Percentiles rank a stretch among this genome's conserved stretches.
phyloP scores from a whole-genome alignment of 2,797 vertebrate species.

The Hyperoplus lanceolatus region DNA sequence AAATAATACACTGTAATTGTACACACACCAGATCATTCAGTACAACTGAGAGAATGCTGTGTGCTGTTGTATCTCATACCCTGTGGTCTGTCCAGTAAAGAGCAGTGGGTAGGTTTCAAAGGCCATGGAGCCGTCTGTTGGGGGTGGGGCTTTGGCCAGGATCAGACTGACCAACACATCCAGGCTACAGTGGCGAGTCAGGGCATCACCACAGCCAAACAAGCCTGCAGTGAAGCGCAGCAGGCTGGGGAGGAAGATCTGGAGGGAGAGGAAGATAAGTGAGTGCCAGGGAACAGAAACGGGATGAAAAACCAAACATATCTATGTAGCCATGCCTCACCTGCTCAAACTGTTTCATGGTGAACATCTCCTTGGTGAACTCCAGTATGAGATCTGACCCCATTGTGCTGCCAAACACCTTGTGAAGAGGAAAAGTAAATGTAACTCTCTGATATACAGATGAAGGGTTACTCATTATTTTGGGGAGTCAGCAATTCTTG shows the following conservation, averaged over 20 bases:
- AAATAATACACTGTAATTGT: neutral
- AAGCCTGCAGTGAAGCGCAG: slow-evolving; percentile 87
- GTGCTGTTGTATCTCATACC: slow-evolving; percentile 78
- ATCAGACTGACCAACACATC: slow-evolving; percentile 91
- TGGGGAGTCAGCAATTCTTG: too few species aligned
- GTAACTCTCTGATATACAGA: neutral
- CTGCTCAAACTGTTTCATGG: slow-evolving; percentile 95
- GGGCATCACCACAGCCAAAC: slow-evolving; percentile 79
- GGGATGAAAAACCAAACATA: neutral
- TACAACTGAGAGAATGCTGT: neutral
- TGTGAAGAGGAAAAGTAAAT: slow-evolving; percentile 6
- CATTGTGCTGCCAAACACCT: slow-evolving; percentile 90
- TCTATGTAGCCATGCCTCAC: slow-evolving; percentile 70
- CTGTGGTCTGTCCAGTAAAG: slow-evolving; percentile 84
- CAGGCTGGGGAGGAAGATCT: slow-evolving; percentile 93
- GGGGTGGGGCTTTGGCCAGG: slow-evolving; percentile 94
- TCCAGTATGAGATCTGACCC: slow-evolving; percentile 87
- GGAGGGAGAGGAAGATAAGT: slow-evolving; percentile 24
- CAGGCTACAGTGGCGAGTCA: slow-evolving; percentile 80
- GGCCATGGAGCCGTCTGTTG: slow-evolving; percentile 93
- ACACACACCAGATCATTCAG: neutral
- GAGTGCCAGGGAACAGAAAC: neutral
- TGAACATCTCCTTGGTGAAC: slow-evolving; percentile 93
- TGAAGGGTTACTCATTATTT: neutral
- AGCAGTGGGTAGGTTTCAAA: slow-evolving; percentile 95